These are phyloP conservation scores for Cordylochernes scorpioides DNA, from an alignment of 2,888 invertebrate genomes.

Conservation along the genomic window DNA sequence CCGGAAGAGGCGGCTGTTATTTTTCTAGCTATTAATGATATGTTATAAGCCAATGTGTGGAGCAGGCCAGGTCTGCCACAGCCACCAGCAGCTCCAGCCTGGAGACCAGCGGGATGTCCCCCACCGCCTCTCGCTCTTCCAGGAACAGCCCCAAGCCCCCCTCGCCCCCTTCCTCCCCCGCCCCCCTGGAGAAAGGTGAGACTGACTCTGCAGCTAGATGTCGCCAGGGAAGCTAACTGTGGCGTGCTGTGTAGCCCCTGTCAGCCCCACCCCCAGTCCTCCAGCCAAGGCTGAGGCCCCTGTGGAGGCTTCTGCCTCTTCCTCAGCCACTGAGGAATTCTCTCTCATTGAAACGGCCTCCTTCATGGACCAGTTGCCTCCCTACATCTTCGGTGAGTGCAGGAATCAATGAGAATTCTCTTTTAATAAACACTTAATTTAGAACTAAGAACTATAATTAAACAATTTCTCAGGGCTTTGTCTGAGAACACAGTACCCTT, in stretches of 20 bases:
- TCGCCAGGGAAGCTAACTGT: not conserved
- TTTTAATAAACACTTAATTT: too few species aligned
- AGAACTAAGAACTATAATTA: too few species aligned
- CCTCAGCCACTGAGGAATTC: slow-evolving; percentile 16
- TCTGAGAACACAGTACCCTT: too few species aligned
- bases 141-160: slow-evolving; percentile 8
- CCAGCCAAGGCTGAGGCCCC: slow-evolving; percentile 2
- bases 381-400: slow-evolving; percentile 25
- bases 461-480: too few species aligned
- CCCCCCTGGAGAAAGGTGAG: slow-evolving; percentile 4
- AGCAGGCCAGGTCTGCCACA: slow-evolving; percentile 12
- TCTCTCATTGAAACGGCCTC: slow-evolving; percentile 25
- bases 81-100: slow-evolving; percentile 14
- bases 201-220: not conserved
- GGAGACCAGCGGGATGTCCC: slow-evolving; percentile 6
- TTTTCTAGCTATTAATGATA: too few species aligned
- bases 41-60: not conserved
- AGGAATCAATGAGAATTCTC: too few species aligned
- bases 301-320: not conserved
- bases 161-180: slow-evolving; percentile 10
- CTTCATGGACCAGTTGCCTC: slow-evolving; percentile 26
- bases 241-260: not conserved
- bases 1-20: too few species aligned
- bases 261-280: slow-evolving; percentile 2
- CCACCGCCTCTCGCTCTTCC: slow-evolving; percentile 8